Percentiles rank a stretch among this genome's conserved stretches.
These are phyloP conservation scores for Microctenopoma lineatum DNA, from an alignment of 2,797 vertebrate genomes.

Conservation along the genomic window DNA sequence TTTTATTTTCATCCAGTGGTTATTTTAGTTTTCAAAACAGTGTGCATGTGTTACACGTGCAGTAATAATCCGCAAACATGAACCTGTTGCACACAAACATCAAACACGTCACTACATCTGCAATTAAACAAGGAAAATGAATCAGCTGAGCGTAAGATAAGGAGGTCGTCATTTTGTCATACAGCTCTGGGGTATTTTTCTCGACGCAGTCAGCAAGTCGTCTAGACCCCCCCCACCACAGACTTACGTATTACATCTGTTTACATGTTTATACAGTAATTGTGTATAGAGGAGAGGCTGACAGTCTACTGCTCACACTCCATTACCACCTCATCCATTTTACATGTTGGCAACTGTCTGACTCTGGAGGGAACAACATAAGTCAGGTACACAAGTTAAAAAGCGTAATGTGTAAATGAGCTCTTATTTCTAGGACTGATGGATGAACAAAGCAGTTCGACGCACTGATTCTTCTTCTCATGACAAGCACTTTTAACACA, in stretches of 20 bases:
- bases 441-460: conserved; percentile 62
- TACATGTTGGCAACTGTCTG: conserved; percentile 26
- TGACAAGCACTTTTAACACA: conserved; percentile 62
- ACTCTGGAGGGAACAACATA: conserved; percentile 31
- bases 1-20: not conserved
- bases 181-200: not conserved
- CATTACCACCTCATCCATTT: conserved; percentile 36
- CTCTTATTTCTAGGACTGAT: conserved; percentile 27
- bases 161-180: not conserved
- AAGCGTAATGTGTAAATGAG: conserved; percentile 6
- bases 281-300: not conserved
- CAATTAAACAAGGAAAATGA: too few species aligned
- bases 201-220: not conserved
- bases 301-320: conserved; percentile 29
- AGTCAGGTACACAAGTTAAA: conserved; percentile 16
- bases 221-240: rapidly evolving
- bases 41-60: not conserved
- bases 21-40: not conserved
- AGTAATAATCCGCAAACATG: too few species aligned
- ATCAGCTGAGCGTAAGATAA: too few species aligned
- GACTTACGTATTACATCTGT: not conserved
- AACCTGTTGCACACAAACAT: too few species aligned
- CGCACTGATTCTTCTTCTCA: conserved; percentile 51
- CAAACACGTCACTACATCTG: too few species aligned
- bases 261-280: not conserved